phyloP scores from a whole-genome alignment of 2,888 invertebrate species.

The Chloroclystis v-ata region DNA sequence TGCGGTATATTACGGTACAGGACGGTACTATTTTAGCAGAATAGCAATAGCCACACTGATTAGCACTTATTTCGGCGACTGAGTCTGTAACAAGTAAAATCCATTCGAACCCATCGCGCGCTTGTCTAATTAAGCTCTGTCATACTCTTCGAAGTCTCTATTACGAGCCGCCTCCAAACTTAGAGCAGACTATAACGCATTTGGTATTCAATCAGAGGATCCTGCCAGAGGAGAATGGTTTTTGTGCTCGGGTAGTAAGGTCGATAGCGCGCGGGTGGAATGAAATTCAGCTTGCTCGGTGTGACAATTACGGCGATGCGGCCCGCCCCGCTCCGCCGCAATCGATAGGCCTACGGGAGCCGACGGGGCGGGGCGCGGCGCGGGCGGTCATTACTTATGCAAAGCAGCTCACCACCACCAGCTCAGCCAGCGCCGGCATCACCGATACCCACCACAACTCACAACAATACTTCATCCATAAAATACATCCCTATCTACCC shows the following conservation, averaged over 20 bases:
- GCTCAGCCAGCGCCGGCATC: constrained; percentile 18
- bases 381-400: constrained; percentile 69
- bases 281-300: constrained; percentile 66
- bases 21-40: constrained; percentile 47
- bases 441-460: constrained; percentile 1
- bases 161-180: constrained; percentile 75
- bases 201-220: constrained; percentile 63
- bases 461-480: neutral
- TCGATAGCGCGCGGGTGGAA: constrained; percentile 61
- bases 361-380: constrained; percentile 49
- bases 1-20: constrained; percentile 26
- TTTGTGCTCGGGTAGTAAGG: constrained; percentile 64
- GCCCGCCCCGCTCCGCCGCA: constrained; percentile 81
- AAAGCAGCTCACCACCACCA: constrained; percentile 58
- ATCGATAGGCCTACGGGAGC: constrained; percentile 84
- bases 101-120: constrained; percentile 72
- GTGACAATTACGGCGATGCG: constrained; percentile 77
- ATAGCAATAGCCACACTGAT: constrained; percentile 38
- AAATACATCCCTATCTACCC: neutral
- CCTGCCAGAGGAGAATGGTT: constrained; percentile 46
- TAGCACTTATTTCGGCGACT: constrained; percentile 50
- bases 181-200: constrained; percentile 73
- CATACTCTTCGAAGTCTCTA: constrained; percentile 78
- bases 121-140: constrained; percentile 78
- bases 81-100: constrained; percentile 73